A percentile compares a stretch with the other conserved stretches of the same genome.
These are phyloP conservation scores for Paedocypris sp. DNA, from an alignment of 2,113 vertebrate genomes.

Conservation along the genomic window DNA sequence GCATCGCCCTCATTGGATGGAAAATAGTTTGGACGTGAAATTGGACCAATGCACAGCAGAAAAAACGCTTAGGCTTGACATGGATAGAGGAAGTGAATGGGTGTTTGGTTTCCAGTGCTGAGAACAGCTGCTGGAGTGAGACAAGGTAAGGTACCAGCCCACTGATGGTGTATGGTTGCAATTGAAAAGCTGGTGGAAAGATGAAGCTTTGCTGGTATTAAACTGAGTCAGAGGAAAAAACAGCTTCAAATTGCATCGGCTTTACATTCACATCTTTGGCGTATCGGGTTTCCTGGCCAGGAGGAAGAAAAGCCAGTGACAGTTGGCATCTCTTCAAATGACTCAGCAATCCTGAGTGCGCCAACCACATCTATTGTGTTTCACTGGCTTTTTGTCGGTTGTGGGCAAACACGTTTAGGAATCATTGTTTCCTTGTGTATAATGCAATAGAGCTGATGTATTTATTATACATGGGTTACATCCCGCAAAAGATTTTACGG, in stretches of 20 bases:
- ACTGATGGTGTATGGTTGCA: conserved; percentile 10
- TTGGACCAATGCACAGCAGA: background rate
- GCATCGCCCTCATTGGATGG: too few relatives aligned
- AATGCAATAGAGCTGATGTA: too few relatives aligned
- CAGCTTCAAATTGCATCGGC: background rate
- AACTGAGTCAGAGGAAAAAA: background rate
- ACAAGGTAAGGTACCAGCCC: background rate
- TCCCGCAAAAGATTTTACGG: too few relatives aligned
- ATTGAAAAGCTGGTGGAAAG: conserved; percentile 4
- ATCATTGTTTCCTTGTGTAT: too few relatives aligned
- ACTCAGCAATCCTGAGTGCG: background rate
- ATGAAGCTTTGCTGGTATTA: background rate
- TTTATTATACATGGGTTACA: too few relatives aligned
- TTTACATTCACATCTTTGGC: background rate
- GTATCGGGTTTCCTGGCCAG: background rate
- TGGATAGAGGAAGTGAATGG: background rate
- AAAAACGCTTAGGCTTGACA: background rate
- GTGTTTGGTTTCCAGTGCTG: background rate
- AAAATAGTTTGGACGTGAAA: too few relatives aligned
- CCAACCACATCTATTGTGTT: too few relatives aligned
- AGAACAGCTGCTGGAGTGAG: conserved; percentile 9
- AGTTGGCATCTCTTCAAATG: background rate
- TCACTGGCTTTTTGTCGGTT: background rate
- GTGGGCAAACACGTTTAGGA: too few relatives aligned
- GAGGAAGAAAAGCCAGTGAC: background rate